phyloP scores from a whole-genome alignment of 2,113 vertebrate species.

The Ariopsis seemanni region DNA sequence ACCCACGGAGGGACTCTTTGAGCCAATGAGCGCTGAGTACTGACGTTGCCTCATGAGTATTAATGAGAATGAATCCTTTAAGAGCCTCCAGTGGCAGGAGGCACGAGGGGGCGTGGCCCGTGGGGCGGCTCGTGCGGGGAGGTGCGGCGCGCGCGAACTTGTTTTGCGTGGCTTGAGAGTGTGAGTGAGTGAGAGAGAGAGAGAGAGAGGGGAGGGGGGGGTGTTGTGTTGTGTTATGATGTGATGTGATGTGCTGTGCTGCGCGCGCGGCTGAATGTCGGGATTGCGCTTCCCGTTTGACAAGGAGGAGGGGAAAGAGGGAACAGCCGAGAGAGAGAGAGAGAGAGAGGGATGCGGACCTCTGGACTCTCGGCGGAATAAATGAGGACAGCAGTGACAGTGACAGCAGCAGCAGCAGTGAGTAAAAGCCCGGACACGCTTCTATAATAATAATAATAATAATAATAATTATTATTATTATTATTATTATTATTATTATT shows the following conservation, averaged over 20 bases:
- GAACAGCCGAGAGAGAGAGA: constrained; percentile 35
- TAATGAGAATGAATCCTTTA: constrained; percentile 52
- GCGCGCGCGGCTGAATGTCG: constrained; percentile 73
- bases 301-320: constrained; percentile 63
- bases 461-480: too few species aligned
- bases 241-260: constrained; percentile 45
- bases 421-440: constrained; percentile 53
- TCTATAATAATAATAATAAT: too few species aligned
- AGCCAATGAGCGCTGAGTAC: neutral
- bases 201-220: constrained; percentile 38
- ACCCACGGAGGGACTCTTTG: neutral
- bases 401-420: too few species aligned
- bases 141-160: constrained; percentile 69
- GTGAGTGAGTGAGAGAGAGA: constrained; percentile 57
- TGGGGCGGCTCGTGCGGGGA: constrained; percentile 64
- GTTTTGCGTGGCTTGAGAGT: constrained; percentile 44
- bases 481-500: too few species aligned
- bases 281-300: constrained; percentile 70
- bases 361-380: constrained; percentile 66
- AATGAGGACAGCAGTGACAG: constrained; percentile 62
- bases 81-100: constrained; percentile 59
- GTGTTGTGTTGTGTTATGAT: too few species aligned
- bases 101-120: constrained; percentile 64
- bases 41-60: constrained; percentile 62
- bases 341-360: constrained; percentile 72